Evolutionary conservation across 1,140 invertebrate genomes (phyloP), one percentile per base, ranked within the genome.

Genomic region (Cyrtorhinus lividipennis): DNA sequence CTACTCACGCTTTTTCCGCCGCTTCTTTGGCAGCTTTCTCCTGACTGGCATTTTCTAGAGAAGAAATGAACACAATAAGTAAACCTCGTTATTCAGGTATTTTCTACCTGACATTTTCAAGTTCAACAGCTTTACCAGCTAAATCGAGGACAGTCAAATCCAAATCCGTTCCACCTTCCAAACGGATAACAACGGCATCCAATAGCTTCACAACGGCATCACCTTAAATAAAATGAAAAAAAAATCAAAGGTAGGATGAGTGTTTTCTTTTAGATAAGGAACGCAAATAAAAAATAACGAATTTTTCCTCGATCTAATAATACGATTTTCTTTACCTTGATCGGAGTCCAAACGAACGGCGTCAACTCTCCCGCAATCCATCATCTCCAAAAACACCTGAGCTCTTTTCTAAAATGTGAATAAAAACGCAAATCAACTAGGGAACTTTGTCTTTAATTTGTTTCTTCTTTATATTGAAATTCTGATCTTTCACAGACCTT

Each of bases 141-240:
- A 44, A 15, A 69, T 95, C 89, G 2, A 97, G 76, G 15, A 87
- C 78, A 68, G 86, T 88, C 1, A 98, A 75, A 76, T 98, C 95
- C 69, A 92, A 84, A 66, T 98, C 95, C n/a, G 84, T 88, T 2
- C 96, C 96, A 53, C 93, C 95, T 79, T 99, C 96, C 15, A 99
- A 76, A 73, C 93, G 90, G 64, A 99, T 95, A 1, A 99, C 95
- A 44, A 94, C 93, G 66, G 92, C 89, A 76, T 99, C 96, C 30
- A 99, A 77, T 2, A 99, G 77, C 68, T 87, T 85, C 12, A 98
- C 81, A 24, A 99, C 76, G 27, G 84, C 79, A 59, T 95, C 92
- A 0, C 87, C 48, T 53, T n/a, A n/a, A n/a, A n/a, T n/a, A n/a
- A n/a, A n/a, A n/a, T n/a, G n/a, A n/a, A n/a, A n/a, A n/a, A n/a